Percentiles rank a stretch among this genome's conserved stretches.
phyloP scores from a whole-genome alignment of 2,113 vertebrate genomes.

The Grammomys surdaster region DNA sequence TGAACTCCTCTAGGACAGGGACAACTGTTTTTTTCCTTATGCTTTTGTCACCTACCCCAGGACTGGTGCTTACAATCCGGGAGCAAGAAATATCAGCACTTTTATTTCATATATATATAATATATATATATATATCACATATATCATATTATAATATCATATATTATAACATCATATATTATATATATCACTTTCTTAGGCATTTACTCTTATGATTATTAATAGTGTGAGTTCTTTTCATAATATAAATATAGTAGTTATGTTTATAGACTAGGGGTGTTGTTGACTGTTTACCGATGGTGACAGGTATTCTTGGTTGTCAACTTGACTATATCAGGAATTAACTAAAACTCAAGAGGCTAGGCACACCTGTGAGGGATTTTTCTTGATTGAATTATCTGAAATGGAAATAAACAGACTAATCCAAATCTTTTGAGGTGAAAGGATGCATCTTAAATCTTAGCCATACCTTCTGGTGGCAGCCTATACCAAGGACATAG shows the following conservation, averaged over 20 bases:
- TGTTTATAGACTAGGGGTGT: background rate
- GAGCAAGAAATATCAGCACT: background rate
- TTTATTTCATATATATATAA: background rate
- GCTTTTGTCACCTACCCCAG: background rate
- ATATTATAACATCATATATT: too few relatives aligned
- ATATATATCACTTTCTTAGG: background rate
- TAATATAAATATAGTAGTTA: background rate
- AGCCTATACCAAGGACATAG: background rate
- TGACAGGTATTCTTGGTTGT: background rate
- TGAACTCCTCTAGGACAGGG: background rate
- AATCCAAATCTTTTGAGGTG: background rate
- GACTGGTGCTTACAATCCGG: background rate
- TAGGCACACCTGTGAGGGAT: background rate
- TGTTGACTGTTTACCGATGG: background rate
- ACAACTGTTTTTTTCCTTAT: background rate
- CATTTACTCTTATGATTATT: background rate
- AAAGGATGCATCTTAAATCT: background rate
- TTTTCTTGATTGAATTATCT: background rate
- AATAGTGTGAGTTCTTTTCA: background rate
- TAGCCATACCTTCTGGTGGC: background rate
- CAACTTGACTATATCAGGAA: background rate
- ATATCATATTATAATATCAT: too few relatives aligned
- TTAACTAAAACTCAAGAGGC: background rate
- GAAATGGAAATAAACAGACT: background rate
- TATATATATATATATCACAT: too few relatives aligned